Conservation (phyloP, 2,888 invertebrate species). For the Yponomeuta cagnagella region DNA sequence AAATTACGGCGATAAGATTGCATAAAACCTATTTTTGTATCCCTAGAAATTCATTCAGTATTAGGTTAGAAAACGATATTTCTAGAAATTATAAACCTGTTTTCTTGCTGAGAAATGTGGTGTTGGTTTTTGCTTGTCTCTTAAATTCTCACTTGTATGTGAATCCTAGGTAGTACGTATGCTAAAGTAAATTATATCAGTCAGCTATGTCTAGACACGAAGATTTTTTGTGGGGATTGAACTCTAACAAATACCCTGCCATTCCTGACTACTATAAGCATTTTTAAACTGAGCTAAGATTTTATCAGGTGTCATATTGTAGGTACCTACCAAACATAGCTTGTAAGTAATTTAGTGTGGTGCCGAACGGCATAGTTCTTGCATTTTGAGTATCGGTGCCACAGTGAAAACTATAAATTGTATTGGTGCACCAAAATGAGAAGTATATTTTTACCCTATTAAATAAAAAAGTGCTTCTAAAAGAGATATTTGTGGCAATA, state of each 20-base stretch:
- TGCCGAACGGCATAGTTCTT: background rate
- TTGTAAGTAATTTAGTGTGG: slow-evolving; percentile 18
- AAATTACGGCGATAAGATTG: background rate
- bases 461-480: slow-evolving; percentile 9
- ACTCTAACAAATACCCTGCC: slow-evolving; percentile 33
- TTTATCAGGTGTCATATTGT: slow-evolving; percentile 12
- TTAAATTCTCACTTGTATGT: background rate
- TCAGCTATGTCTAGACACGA: background rate
- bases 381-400: background rate
- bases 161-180: background rate
- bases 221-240: background rate
- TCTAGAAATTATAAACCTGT: background rate
- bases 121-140: background rate
- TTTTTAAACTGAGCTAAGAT: slow-evolving; percentile 38
- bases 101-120: background rate
- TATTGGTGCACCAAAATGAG: slow-evolving; percentile 51
- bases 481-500: slow-evolving; percentile 36
- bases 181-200: background rate
- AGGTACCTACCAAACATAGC: slow-evolving; percentile 13
- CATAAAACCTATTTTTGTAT: background rate
- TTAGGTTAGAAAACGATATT: background rate
- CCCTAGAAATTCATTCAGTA: background rate
- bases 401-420: background rate
- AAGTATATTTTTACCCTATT: slow-evolving; percentile 48
- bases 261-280: slow-evolving; percentile 41